These are phyloP conservation scores for Alouatta palliata DNA, from an alignment of 2,113 vertebrate species.

Conservation along the genomic window DNA sequence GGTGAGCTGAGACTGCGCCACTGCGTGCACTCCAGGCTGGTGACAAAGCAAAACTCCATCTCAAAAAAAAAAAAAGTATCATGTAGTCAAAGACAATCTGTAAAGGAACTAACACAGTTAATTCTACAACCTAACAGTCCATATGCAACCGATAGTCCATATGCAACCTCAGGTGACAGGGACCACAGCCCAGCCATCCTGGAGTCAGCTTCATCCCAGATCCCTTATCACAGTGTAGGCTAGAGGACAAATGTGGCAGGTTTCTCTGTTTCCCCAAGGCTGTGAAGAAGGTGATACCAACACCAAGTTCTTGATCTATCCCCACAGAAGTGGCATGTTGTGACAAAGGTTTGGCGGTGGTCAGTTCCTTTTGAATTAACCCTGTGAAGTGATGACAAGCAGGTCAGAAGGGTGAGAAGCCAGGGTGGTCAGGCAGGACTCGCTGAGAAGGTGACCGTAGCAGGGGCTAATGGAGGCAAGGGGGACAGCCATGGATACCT, in stretches of 20 bases:
- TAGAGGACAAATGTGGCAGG: neutral
- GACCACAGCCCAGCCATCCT: neutral
- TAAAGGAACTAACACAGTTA: neutral
- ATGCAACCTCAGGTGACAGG: rapidly evolving
- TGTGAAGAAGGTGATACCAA: neutral
- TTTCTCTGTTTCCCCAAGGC: neutral
- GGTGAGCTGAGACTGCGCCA: too few relatives aligned
- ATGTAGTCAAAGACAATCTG: neutral
- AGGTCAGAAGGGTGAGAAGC: neutral
- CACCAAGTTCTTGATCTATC: neutral
- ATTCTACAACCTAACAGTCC: neutral
- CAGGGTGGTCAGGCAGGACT: neutral
- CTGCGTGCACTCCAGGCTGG: too few relatives aligned
- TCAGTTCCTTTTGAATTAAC: neutral
- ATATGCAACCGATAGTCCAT: rapidly evolving
- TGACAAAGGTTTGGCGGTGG: neutral
- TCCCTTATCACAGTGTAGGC: neutral
- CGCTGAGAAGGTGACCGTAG: neutral
- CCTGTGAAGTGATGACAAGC: too few relatives aligned
- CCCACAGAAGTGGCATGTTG: neutral
- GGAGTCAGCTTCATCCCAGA: neutral
- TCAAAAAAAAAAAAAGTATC: neutral
- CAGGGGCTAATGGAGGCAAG: neutral
- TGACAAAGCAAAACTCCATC: too few relatives aligned
- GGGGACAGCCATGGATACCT: neutral